Evolutionary conservation across 2,113 vertebrate genomes (phyloP), one percentile per base, ranked within the genome.

Genomic region (Cyanistes caeruleus): DNA sequence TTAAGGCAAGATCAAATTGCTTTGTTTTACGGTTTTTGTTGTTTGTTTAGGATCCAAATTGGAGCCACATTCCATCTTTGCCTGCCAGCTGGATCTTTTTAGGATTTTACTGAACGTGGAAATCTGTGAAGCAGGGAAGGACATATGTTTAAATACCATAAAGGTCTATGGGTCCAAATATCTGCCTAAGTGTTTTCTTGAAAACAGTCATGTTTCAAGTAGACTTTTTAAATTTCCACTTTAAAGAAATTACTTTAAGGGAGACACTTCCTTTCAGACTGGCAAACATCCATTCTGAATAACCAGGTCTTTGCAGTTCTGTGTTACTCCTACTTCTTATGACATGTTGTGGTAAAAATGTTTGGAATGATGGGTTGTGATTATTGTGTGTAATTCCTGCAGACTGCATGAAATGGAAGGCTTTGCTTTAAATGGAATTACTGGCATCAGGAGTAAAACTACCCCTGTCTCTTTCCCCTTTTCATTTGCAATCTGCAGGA

Each of bases 131-230:
- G 75, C 53, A 67, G 67, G 67, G 30, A 73, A 78, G 68, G 60
- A 75, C 64, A 60, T 93, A 79, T 86, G 88, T 83, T 94, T 86
- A 90, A 96, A 78, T 78, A 74, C 31, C 56, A 43, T 76, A 33
- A 77, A 52, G 68, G 76, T 84, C 79, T 93, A 1, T 88, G 90
- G 72, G 48, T 94, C 90, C 83, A 96, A 94, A 83, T 95, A 95
- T 43, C 75, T 96, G 55, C 84, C 35, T 25, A 49, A 94, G 43
- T 95, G 82, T 92, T 94, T 95, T 84, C 79, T 93, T 74, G 75
- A 55, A 86, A 95, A 77, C 75, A 90, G 51, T 93, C 24, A 44
- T 68, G 44, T 80, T 79, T 90, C 64, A 67, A 77, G 41, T 19
- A 70, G 83, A 5, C 51, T 84, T 90, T 89, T 80, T 2, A 62